Percentiles rank a stretch among this genome's conserved stretches.
These are phyloP conservation scores for Chaitophorus viminalis DNA, from an alignment of 2,888 invertebrate species.

Conservation along the genomic window DNA sequence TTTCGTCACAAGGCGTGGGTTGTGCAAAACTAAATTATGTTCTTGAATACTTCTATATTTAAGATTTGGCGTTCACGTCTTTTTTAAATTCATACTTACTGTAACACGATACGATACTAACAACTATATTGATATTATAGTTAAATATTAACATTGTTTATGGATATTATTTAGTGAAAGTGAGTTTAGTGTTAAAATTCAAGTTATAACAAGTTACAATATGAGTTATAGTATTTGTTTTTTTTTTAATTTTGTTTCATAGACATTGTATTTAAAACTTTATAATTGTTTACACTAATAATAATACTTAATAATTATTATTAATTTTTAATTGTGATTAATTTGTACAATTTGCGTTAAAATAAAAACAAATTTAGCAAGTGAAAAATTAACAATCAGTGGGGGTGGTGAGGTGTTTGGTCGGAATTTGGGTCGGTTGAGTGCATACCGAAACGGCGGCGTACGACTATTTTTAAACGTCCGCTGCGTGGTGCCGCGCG, in stretches of 20 bases:
- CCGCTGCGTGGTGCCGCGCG: slow-evolving; percentile 60
- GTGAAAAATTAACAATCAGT: slow-evolving; percentile 19
- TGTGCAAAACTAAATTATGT: slow-evolving; percentile 24
- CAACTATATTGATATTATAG: background rate
- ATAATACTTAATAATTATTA: background rate
- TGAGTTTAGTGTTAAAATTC: background rate
- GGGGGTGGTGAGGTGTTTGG: slow-evolving; percentile 39
- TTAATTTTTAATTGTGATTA: background rate
- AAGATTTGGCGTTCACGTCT: slow-evolving; percentile 46
- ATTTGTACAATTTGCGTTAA: slow-evolving; percentile 13
- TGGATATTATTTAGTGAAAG: background rate
- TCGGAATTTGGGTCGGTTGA: slow-evolving; percentile 61
- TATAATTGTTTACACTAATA: background rate
- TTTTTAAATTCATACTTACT: background rate
- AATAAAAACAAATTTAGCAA: slow-evolving; percentile 46
- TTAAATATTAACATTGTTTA: background rate
- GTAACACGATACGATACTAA: slow-evolving; percentile 31
- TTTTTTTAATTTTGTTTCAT: background rate
- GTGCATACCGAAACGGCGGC: slow-evolving; percentile 58
- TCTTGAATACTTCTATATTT: slow-evolving; percentile 50
- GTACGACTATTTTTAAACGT: slow-evolving; percentile 60
- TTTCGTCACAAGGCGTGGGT: slow-evolving; percentile 49
- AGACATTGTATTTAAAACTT: background rate
- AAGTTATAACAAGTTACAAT: background rate
- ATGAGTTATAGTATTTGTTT: background rate